These are phyloP conservation scores for Malurus splendens DNA, from an alignment of 2,797 vertebrate genomes.

Conservation along the genomic window DNA sequence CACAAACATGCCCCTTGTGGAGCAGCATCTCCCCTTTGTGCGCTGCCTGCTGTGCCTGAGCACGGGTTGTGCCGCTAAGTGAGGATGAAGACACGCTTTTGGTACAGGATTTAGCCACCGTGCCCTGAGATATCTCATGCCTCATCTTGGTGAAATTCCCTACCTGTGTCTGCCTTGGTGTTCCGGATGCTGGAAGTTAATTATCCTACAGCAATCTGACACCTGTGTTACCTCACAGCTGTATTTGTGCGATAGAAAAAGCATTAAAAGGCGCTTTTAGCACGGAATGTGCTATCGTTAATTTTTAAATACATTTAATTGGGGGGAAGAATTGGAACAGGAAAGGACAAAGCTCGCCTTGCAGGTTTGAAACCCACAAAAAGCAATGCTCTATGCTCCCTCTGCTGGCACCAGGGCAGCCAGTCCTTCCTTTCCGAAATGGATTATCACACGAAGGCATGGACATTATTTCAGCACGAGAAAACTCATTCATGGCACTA, in stretches of 20 bases:
- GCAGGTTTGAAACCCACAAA: not conserved
- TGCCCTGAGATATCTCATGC: not conserved
- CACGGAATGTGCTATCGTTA: not conserved
- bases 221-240: not conserved
- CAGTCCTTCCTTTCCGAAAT: not conserved
- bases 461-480: not conserved
- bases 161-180: not conserved
- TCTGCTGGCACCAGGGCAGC: slow-evolving; percentile 62
- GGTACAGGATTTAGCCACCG: not conserved
- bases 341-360: not conserved
- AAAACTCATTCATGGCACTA: not conserved
- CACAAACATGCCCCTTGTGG: not conserved
- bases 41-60: not conserved
- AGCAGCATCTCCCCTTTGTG: not conserved
- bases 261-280: not conserved
- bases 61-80: not conserved
- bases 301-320: not conserved
- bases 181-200: not conserved
- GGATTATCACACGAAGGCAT: not conserved
- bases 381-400: slow-evolving; percentile 60
- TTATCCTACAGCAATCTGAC: not conserved
- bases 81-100: not conserved
- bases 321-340: too few relatives aligned
- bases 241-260: not conserved
- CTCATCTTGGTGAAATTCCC: not conserved